Evolutionary conservation across 2,797 vertebrate genomes (phyloP), one percentile per base, ranked within the genome.

Genomic region (Anguilla marmorata): DNA sequence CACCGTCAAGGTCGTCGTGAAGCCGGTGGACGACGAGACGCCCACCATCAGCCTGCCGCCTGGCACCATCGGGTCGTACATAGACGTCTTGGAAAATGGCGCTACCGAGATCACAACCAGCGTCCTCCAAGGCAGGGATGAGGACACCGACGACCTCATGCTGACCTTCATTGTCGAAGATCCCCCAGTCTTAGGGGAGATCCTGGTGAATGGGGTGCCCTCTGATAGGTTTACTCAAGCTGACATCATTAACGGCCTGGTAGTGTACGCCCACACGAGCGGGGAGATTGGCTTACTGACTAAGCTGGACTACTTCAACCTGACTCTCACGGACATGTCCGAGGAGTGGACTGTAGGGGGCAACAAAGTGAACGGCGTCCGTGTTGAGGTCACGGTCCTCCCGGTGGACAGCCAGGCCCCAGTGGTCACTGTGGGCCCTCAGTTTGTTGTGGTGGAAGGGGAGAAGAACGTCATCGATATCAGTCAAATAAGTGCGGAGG

Each of bases 351-450:
- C 92, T 0, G 79, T 98, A 12, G 96, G 96, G 0, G 96, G 97
- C 48, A 98, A 90, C 88, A 93, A 93, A 90, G 95, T 99, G 91
- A 97, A 91, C 5, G 96, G 97, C 76, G 96, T 99, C 19, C 95
- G 96, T 0, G 94, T 99, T 63, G 93, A 94, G 87, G 95, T 99
- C 85, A 97, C 97, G 30, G 94, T 99, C 91, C 97, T 99, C 84
- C 98, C 98, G 9, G 96, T 99, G 74, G 98, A 99, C 93, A 99
- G 93, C 93, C 97, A 97, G 90, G 94, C 97, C 87, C 98, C 98
- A n/a, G 93, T 96, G 88, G 94, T 99, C 58, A 95, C 93, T 89
- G 90, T 98, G 4, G 96, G 95, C 27, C 93, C 96, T 87, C 96
- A 92, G 72, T 98, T 99, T 89, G 92, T 92, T 0, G 97, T 99